Base-by-base conservation (phyloP, 2,797 vertebrate genomes). In the Anas georgica region DNA sequence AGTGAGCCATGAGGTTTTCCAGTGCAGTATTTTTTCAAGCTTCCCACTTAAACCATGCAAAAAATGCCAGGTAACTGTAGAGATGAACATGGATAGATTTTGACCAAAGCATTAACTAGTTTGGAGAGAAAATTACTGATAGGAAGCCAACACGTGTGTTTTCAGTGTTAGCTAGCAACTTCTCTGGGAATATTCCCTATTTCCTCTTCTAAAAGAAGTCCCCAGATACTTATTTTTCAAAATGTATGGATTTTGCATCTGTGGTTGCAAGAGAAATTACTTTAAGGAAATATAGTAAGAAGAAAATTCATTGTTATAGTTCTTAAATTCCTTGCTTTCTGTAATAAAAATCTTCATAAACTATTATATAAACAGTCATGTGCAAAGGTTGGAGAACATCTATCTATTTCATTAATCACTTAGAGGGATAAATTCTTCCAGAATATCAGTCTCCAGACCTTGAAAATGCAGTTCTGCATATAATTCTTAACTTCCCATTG, bases 121-220 rank as follows among this genome's bases (percentile, higher is more conserved):
- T 91, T 68, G 73, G 93, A 86, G 22, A 33, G 80, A 92, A 93
- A 78, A 88, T 48, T 90, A 7, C 62, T 75, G 37, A 20, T 50
- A 86, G 33, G 28, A 69, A 79, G 20, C n/a, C 1, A 9, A 78
- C 33, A 81, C 37, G 29, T 62, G 73, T 90, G 31, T 41, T 54
- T 89, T 95, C 59, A 73, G 1, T 29, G 56, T 60, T 39, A 84
- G 10, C 13, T 94, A 48, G 59, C 20, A 91, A 16, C 20, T 91
- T 82, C 25, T 68, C 29, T 66, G 33, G 54, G 13, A 81, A 41
- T 75, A 62, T 35, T 82, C 15, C 3, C 14, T 12, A n/a, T 69
- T 76, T 89, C 59, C 2, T 8, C 2, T 69, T 63, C 33, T 72
- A 50, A 79, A 88, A 56, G 16, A n/a, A 59, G 29, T 10, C 10